Percentiles rank a stretch among this genome's conserved stretches.
These are phyloP conservation scores for Conus ventricosus DNA, from an alignment of 1,140 invertebrate species.

Conservation along the genomic window DNA sequence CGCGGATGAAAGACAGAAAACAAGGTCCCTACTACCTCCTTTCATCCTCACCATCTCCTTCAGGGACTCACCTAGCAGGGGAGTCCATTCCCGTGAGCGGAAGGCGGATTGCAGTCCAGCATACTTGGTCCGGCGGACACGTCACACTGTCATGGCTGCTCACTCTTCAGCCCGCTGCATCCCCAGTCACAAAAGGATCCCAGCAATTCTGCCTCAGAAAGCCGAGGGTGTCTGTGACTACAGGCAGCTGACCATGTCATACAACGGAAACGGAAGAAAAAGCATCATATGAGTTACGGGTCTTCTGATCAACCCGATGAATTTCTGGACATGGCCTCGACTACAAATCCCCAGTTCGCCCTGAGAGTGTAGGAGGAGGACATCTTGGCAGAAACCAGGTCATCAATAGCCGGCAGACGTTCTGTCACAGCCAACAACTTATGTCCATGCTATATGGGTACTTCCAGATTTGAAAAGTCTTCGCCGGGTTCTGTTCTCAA, in stretches of 20 bases:
- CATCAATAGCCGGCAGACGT: background rate
- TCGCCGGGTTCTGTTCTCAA: background rate
- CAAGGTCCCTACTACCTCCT: background rate
- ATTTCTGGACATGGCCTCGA: background rate
- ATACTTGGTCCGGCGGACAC: background rate
- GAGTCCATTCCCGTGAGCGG: background rate
- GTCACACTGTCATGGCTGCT: background rate
- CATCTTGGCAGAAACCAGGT: background rate
- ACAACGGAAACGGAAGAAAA: background rate
- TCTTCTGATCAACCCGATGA: background rate
- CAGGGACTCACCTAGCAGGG: background rate
- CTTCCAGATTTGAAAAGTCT: background rate
- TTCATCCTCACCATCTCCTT: background rate
- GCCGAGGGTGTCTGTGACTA: background rate
- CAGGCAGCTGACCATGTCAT: background rate
- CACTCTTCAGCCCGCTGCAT: background rate
- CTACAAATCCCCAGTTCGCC: background rate
- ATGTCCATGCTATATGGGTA: background rate
- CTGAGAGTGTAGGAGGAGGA: background rate
- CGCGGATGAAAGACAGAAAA: background rate
- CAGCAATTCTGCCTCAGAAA: background rate
- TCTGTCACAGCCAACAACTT: background rate
- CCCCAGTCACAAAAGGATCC: background rate
- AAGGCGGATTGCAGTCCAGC: background rate
- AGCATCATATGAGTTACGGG: background rate